Percentiles rank a stretch among this genome's conserved stretches.
These are phyloP conservation scores for Smittia sp. DNA, from an alignment of 2,888 invertebrate genomes.

Conservation along the genomic window DNA sequence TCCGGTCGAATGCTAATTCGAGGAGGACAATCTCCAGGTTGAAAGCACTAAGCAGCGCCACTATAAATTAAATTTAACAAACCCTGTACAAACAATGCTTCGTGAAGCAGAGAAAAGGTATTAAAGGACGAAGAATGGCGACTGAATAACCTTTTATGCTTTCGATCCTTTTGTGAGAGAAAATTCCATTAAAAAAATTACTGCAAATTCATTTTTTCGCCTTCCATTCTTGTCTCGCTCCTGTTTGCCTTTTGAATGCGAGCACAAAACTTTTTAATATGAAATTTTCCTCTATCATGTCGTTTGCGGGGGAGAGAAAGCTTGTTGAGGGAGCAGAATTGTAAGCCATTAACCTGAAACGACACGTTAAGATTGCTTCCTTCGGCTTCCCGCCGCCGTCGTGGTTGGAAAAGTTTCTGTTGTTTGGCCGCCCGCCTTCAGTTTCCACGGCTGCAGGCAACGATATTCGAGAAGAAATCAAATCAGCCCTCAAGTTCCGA, in stretches of 20 bases:
- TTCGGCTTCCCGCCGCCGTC: background rate
- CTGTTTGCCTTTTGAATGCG: background rate
- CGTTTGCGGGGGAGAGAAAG: background rate
- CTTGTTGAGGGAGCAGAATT: background rate
- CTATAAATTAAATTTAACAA: no score
- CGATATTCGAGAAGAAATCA: no score
- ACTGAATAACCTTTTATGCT: background rate
- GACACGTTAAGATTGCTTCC: conserved; percentile 8
- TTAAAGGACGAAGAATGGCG: background rate
- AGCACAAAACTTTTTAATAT: conserved; percentile 34
- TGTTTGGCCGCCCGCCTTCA: background rate
- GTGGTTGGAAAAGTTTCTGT: background rate
- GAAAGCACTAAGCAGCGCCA: no score
- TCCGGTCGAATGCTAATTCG: no score
- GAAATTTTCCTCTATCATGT: background rate
- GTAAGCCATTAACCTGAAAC: conserved; percentile 28
- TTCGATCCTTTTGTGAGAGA: conserved; percentile 3
- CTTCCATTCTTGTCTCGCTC: background rate
- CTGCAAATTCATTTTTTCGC: conserved; percentile 30
- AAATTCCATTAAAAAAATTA: conserved; percentile 40
- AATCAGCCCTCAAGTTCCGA: no score
- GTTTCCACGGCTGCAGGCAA: no score
- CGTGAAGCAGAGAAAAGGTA: background rate
- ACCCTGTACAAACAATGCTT: background rate
- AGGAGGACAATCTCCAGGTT: no score